phyloP scores from a whole-genome alignment of 2,797 vertebrate genomes.

The Clarias fuscus region DNA sequence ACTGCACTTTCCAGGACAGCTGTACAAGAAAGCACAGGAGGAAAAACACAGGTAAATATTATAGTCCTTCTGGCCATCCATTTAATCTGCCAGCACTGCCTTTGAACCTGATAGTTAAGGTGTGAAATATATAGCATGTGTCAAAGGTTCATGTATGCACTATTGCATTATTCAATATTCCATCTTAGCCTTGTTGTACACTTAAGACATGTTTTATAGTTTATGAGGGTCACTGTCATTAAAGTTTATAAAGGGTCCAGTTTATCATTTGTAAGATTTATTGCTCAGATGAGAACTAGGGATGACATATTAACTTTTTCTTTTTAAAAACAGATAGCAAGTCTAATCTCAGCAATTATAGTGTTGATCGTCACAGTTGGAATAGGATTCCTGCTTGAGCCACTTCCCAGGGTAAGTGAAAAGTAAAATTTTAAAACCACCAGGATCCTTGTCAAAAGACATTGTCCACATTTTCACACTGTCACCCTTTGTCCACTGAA shows the following conservation, averaged over 20 bases:
- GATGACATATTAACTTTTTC: constrained; percentile 19
- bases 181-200: not conserved
- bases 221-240: not conserved
- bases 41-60: constrained; percentile 87
- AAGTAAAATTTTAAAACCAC: not conserved
- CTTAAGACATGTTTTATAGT: not conserved
- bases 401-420: constrained; percentile 85
- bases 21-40: constrained; percentile 93
- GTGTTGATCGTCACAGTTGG: constrained; percentile 87
- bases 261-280: constrained; percentile 21
- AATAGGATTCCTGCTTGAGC: constrained; percentile 84
- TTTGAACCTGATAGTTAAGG: not conserved
- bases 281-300: not conserved
- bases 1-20: constrained; percentile 89
- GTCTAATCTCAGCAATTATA: constrained; percentile 84
- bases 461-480: not conserved
- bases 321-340: constrained; percentile 77
- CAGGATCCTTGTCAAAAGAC: not conserved
- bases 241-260: constrained; percentile 20
- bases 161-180: constrained; percentile 1
- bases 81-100: constrained; percentile 5
- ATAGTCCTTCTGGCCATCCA: not conserved
- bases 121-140: not conserved
- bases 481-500: not conserved
- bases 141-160: constrained; percentile 9